phyloP scores from a whole-genome alignment of 37 sponge, comb jelly and placozoan species.

The Axinella damicornis region DNA sequence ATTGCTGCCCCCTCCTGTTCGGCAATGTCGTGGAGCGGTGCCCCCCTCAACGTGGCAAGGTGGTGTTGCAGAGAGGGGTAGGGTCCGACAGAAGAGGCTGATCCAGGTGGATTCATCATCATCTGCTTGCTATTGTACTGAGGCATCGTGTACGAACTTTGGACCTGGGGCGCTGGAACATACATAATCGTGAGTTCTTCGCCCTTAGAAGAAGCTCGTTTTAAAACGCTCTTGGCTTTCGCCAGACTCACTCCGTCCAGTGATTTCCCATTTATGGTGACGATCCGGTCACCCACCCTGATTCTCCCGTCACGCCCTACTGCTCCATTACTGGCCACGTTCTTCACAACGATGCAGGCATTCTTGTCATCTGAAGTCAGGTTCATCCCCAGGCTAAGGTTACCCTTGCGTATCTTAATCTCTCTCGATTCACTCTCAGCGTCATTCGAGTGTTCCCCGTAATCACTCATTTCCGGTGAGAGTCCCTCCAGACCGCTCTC shows the following conservation, averaged over 20 bases:
- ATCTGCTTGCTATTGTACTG: background rate
- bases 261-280: conserved; percentile 73
- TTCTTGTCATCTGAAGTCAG: conserved; percentile 45
- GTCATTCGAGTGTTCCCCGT: conserved; percentile 57
- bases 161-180: conserved; percentile 29
- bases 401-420: conserved; percentile 11
- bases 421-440: conserved; percentile 60
- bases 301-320: conserved; percentile 79
- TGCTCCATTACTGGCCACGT: conserved; percentile 54
- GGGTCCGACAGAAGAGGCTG: background rate
- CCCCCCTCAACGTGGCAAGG: background rate
- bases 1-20: background rate
- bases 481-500: conserved; percentile 56
- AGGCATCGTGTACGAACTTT: background rate
- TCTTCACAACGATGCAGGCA: conserved; percentile 69
- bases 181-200: conserved; percentile 27
- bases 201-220: conserved; percentile 35
- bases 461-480: conserved; percentile 64
- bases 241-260: conserved; percentile 52
- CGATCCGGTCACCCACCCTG: conserved; percentile 81
- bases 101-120: background rate
- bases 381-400: conserved; percentile 43
- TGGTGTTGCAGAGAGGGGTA: background rate
- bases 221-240: conserved; percentile 59
- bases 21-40: background rate